Conservation (phyloP, 1,140 invertebrate genomes). For the Hydropsyche tenuis region DNA sequence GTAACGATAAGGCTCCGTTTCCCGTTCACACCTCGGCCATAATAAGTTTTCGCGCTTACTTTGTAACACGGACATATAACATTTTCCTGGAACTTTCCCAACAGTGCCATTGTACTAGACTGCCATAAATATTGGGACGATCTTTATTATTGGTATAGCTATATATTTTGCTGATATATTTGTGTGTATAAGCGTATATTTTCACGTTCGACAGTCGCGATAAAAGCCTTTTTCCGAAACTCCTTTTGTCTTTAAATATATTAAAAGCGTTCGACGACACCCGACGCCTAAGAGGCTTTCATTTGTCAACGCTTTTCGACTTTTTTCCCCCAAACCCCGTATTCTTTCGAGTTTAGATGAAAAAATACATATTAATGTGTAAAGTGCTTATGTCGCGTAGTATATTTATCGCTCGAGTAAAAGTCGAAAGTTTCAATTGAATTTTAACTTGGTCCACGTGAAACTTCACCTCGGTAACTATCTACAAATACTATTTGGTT, state of each 20-base stretch:
- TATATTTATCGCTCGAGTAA: too few relatives aligned
- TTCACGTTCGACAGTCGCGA: conserved; percentile 19
- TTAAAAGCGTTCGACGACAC: background rate
- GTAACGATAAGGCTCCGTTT: background rate
- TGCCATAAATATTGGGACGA: conserved; percentile 3
- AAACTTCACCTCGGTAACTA: too few relatives aligned
- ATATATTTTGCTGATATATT: background rate
- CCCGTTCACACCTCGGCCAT: background rate
- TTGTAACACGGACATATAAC: conserved; percentile 5
- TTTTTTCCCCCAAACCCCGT: background rate
- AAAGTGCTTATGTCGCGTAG: too few relatives aligned
- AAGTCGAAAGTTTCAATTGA: too few relatives aligned
- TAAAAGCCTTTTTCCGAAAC: conserved; percentile 3
- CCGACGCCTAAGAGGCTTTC: conserved; percentile 4
- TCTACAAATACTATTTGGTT: too few relatives aligned
- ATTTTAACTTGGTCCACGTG: too few relatives aligned
- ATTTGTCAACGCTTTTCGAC: background rate
- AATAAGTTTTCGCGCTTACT: conserved; percentile 11
- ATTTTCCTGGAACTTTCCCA: conserved; percentile 18
- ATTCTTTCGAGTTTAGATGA: too few relatives aligned
- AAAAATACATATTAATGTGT: too few relatives aligned
- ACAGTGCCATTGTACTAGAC: conserved; percentile 1
- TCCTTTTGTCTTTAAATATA: conserved; percentile 9
- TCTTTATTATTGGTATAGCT: background rate
- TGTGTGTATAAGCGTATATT: background rate